Evolutionary conservation across 2,797 vertebrate genomes (phyloP), one percentile per base, ranked within the genome.

Genomic region (Sebastes minor): DNA sequence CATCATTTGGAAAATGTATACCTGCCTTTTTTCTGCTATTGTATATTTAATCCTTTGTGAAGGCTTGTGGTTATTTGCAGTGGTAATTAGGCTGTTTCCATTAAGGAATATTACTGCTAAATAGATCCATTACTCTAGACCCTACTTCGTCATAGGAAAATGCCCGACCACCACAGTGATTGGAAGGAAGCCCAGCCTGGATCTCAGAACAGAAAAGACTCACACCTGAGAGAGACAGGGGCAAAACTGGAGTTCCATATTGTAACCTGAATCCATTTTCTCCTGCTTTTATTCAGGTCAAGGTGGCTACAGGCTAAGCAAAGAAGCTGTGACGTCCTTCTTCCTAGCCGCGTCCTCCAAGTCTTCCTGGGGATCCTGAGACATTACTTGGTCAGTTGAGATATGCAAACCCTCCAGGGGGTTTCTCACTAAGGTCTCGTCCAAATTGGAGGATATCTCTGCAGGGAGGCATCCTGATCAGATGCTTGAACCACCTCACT

Each of bases 1-100:
- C 91, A 91, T 91, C 91, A 90, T 93, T 92, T 95, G 93, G 93
- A 93, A 95, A 94, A 92, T 77, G 78, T 84, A 94, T 91, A 90
- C 88, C 88, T 89, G 81, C 63, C 80, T 81, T 90, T 90, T 91
- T 94, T 93, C 90, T 86, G 57, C 83, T 79, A 82, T 90, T 92
- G 90, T 90, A 86, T 84, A 90, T 88, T 87, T 94, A 95, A 96
- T 95, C 85, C 81, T 89, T 95, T 91, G 86, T 93, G 94, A 95
- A 92, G 88, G 92, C 78, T 91, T 87, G 90, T 93, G 88, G 90
- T 93, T 93, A 94, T 94, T 93, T 89, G 90, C 53, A 76, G 85
- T 91, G 86, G 90, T 93, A 95, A 95, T 95, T 94, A 94, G 91
- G 85, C 89, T 92, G 90, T 92, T 95, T 94, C 93, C 94, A 95